A percentile compares a stretch with the other conserved stretches of the same genome.
Conservation (phyloP, 2,113 vertebrate genomes). For the Triplophysa tibetana region DNA sequence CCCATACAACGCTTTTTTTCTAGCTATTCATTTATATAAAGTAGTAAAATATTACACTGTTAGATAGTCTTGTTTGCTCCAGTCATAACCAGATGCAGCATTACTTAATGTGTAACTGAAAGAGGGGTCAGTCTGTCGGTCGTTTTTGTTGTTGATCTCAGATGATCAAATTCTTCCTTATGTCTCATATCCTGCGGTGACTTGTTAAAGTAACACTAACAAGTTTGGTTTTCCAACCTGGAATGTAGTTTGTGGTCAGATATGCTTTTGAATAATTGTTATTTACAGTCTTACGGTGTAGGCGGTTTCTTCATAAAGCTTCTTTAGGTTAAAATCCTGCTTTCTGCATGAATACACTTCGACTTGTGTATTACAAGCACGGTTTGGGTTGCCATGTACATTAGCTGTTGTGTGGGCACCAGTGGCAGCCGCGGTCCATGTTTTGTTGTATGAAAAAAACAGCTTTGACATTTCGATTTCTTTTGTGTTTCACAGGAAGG, state of each 20-base stretch:
- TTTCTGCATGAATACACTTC: neutral
- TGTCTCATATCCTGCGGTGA: neutral
- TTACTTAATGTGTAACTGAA: conserved; percentile 6
- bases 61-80: neutral
- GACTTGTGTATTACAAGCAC: neutral
- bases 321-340: neutral
- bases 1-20: neutral
- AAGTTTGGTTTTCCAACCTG: neutral
- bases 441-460: too few species aligned
- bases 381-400: neutral
- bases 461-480: too few species aligned
- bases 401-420: neutral
- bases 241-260: conserved; percentile 1
- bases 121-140: neutral
- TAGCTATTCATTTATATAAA: neutral
- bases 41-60: neutral
- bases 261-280: conserved; percentile 9
- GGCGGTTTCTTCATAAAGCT: neutral
- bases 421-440: neutral
- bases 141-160: neutral
- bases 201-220: neutral
- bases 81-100: neutral
- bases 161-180: neutral
- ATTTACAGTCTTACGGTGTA: neutral
- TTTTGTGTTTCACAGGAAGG: too few species aligned